Evolutionary conservation across 2,113 vertebrate genomes (phyloP), one percentile per base, ranked within the genome.

Genomic region (Etia nguti): DNA sequence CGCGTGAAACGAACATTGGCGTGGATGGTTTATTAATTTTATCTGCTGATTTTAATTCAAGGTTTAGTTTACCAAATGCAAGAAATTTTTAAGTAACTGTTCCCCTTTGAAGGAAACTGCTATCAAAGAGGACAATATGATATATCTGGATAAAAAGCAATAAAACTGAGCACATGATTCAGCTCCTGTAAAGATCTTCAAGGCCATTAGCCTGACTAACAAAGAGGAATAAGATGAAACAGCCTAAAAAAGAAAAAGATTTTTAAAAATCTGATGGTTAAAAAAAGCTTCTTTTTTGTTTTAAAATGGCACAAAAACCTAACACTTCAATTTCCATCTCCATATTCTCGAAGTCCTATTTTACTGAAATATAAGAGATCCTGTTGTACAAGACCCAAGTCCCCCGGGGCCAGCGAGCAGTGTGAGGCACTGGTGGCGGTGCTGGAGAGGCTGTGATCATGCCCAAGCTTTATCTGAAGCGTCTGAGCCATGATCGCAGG

Each of bases 361-460:
- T 84, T 80, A 84, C 65, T 90, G 48, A 88, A 92, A 82, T 79
- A 85, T 57, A 62, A 83, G 79, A 36, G 60, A 55, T 79, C 48
- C 48, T 80, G 59, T 90, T 81, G 82, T 82, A 81, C 20, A 8
- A 31, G 80, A 86, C 54, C 50, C 29, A 50, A 57, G 38, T 90
- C 87, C 89, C 88, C 65, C 4, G 1, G 86, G 84, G 2, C 13
- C 48, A 34, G 60, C 7, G 36, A 85, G 91, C 82, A 77, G 56
- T 56, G 57, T 9, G 82, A 91, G 80, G 60, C 85, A 79, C 90
- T 91, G 90, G 90, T 92, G 90, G 90, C 70, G 41, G 83, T 70
- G 83, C 56, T 86, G 84, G 50, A 83, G 52, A 84, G 50, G 68
- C 93, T 95, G 87, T 96, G 95, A 96, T 96, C 93, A 91, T 90